A percentile compares a stretch with the other conserved stretches of the same genome.
phyloP scores from a whole-genome alignment of 2,797 vertebrate species.

The Harpagifer antarcticus region DNA sequence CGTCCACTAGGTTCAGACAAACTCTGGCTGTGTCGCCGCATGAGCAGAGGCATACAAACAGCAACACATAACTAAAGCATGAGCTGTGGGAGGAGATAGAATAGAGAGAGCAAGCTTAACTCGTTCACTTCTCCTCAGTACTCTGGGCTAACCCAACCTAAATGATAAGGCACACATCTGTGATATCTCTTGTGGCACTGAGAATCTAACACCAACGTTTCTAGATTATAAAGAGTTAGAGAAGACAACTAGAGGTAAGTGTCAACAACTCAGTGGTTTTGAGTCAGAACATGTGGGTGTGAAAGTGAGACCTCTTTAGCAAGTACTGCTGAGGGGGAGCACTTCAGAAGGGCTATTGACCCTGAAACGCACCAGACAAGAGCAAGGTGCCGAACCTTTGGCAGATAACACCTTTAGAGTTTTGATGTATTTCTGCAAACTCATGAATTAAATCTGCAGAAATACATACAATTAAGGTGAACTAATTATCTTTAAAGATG shows the following conservation, averaged over 20 bases:
- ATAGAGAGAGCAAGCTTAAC: neutral
- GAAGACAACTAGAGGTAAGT: neutral
- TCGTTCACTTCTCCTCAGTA: neutral
- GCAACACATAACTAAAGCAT: neutral
- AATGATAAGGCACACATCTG: conserved; percentile 8
- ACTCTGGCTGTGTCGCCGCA: no score
- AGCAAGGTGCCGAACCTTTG: neutral
- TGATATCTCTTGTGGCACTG: conserved; percentile 14
- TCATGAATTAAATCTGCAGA: neutral
- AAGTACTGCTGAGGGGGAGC: conserved; percentile 12
- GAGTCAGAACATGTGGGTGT: neutral
- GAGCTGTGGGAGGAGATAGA: neutral
- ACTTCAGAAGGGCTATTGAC: neutral
- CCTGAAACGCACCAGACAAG: neutral
- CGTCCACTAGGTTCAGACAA: no score
- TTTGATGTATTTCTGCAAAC: neutral
- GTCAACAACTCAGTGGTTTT: conserved; percentile 25
- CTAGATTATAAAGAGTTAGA: neutral
- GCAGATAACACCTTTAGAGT: neutral
- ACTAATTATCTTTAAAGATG: neutral
- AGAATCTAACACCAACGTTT: conserved; percentile 12
- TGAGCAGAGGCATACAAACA: neutral
- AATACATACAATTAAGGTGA: neutral
- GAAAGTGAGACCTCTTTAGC: conserved; percentile 1
- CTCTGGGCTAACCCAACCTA: conserved; percentile 6